Percentiles rank a stretch among this genome's conserved stretches.
These are phyloP conservation scores for Echiichthys vipera DNA, from an alignment of 2,797 vertebrate genomes.

Conservation along the genomic window DNA sequence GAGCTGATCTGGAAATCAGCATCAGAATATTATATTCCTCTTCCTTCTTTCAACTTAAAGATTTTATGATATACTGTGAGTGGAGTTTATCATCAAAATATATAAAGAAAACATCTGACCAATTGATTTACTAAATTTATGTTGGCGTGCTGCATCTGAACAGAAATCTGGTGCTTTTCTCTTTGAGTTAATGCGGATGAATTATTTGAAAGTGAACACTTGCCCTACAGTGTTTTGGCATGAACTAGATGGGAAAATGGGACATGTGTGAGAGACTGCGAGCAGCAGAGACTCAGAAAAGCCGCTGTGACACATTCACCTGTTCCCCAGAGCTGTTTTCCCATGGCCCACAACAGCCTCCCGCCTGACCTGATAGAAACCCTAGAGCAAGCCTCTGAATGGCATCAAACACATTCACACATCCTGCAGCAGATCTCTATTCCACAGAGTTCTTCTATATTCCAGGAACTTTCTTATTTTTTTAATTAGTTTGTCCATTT, in stretches of 20 bases:
- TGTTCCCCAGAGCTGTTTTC: conserved; percentile 84
- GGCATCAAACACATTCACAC: conserved; percentile 33
- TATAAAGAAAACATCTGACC: neutral
- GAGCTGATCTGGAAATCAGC: neutral
- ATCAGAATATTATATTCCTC: neutral
- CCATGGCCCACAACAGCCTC: conserved; percentile 81
- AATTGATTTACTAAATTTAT: neutral
- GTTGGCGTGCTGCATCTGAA: neutral
- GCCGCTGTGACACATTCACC: conserved; percentile 84
- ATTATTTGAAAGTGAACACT: conserved; percentile 50
- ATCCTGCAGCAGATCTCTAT: conserved; percentile 32
- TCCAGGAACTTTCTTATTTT: neutral
- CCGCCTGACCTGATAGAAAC: conserved; percentile 68
- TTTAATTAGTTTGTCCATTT: neutral
- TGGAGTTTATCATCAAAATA: neutral
- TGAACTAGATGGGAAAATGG: conserved; percentile 74
- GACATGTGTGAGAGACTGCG: conserved; percentile 60
- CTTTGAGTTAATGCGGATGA: conserved; percentile 10
- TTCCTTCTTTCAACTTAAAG: neutral
- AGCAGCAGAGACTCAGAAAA: conserved; percentile 57
- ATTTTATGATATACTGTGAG: accelerated
- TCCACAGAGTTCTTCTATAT: conserved; percentile 17
- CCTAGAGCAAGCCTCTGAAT: conserved; percentile 53
- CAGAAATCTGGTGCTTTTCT: conserved; percentile 19
- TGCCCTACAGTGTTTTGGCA: conserved; percentile 78